These are phyloP conservation scores for Acanthococcus lagerstroemiae DNA, from an alignment of 2,888 invertebrate species.

Conservation along the genomic window DNA sequence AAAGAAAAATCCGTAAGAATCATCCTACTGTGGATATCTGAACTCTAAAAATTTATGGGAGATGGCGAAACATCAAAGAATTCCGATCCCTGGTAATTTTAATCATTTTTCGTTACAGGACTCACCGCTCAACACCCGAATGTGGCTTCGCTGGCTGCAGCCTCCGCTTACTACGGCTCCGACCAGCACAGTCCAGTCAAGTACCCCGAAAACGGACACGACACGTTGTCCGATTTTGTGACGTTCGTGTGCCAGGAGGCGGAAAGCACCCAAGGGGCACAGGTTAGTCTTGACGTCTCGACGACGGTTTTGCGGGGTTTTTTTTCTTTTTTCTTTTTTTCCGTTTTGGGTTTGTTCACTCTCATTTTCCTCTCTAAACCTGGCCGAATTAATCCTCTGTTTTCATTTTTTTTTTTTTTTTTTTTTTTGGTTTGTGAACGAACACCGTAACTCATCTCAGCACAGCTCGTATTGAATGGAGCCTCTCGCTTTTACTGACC, in stretches of 20 bases:
- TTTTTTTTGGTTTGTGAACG: not conserved
- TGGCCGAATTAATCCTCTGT: not conserved
- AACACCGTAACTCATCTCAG: not conserved
- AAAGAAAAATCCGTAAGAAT: too few species aligned
- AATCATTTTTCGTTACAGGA: slow-evolving; percentile 39
- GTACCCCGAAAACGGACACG: slow-evolving; percentile 77
- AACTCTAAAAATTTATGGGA: too few species aligned
- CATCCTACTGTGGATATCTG: too few species aligned
- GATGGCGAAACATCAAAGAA: not conserved
- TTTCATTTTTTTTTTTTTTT: not conserved
- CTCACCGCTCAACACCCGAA: slow-evolving; percentile 46
- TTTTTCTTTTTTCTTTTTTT: not conserved
- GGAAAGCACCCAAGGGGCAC: slow-evolving; percentile 61
- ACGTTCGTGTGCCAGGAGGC: slow-evolving; percentile 94
- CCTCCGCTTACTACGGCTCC: slow-evolving; percentile 51
- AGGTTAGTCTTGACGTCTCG: slow-evolving; percentile 45
- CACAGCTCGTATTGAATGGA: not conserved
- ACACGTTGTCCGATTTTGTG: slow-evolving; percentile 90
- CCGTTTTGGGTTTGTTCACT: not conserved
- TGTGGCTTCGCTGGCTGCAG: slow-evolving; percentile 45
- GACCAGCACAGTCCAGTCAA: slow-evolving; percentile 48
- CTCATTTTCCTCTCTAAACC: not conserved
- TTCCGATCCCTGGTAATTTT: not conserved
- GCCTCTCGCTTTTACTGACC: not conserved
- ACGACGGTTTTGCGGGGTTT: not conserved